A percentile compares a stretch with the other conserved stretches of the same genome.
These are phyloP conservation scores for pig (Sus scrofa) DNA, from an alignment of 2,113 vertebrate genomes.

Conservation along the genomic window T2T-Sscrofa CM000817.6:95396501-95397000, in stretches of 20 bases:
- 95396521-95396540: too few species aligned
- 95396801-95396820: background rate
- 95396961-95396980: too few species aligned
- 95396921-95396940: too few species aligned
- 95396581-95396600: background rate
- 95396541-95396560: too few species aligned
- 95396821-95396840: background rate
- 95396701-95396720: background rate
- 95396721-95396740: background rate
- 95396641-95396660: background rate
- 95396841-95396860: background rate
- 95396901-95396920: too few species aligned
- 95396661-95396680: background rate
- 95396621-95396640: background rate
- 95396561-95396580: too few species aligned
- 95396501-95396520: background rate
- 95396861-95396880: too few species aligned
- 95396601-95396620: background rate
- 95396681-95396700: background rate
- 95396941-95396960: too few species aligned
- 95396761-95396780: background rate
- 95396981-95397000: too few species aligned
- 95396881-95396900: too few species aligned
- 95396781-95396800: background rate
- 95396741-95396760: background rate